Percentiles rank a stretch among this genome's conserved stretches.
These are phyloP conservation scores for Andrena trimmerana DNA, from an alignment of 2,888 invertebrate species.

Conservation along the genomic window DNA sequence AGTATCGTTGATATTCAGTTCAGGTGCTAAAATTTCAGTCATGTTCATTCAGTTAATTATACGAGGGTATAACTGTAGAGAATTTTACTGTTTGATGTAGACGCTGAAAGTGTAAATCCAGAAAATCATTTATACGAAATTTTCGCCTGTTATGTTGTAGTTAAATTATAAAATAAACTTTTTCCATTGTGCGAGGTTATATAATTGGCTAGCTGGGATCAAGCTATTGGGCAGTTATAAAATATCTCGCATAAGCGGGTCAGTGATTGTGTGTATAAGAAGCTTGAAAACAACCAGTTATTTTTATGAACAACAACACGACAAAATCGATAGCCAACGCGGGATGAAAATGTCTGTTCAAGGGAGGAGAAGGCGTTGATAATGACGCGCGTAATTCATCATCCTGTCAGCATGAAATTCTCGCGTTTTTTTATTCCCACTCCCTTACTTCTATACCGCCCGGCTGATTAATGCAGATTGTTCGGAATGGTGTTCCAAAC, in stretches of 20 bases:
- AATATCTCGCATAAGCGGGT: neutral
- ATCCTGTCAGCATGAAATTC: conserved; percentile 3
- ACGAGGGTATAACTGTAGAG: too few relatives aligned
- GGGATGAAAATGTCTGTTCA: conserved; percentile 29
- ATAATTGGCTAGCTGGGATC: too few relatives aligned
- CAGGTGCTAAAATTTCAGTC: too few relatives aligned
- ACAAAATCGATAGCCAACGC: conserved; percentile 38
- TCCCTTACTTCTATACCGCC: neutral
- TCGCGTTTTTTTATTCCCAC: neutral
- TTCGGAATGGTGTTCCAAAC: conserved; percentile 48
- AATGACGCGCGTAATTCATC: conserved; percentile 41
- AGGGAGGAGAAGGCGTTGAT: conserved; percentile 37
- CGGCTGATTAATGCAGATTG: conserved; percentile 50
- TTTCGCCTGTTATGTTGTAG: too few relatives aligned
- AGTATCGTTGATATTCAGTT: too few relatives aligned
- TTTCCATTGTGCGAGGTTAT: too few relatives aligned
- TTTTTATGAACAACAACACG: conserved; percentile 25
- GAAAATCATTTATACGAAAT: too few relatives aligned
- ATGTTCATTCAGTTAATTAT: too few relatives aligned
- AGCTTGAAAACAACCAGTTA: conserved; percentile 1
- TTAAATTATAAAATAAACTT: too few relatives aligned
- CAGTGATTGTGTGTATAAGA: neutral
- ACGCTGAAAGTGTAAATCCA: too few relatives aligned
- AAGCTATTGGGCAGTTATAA: neutral
- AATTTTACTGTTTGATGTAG: too few relatives aligned